Conservation (phyloP, 2,888 invertebrate species). For the Drosophila ezoana region DNA sequence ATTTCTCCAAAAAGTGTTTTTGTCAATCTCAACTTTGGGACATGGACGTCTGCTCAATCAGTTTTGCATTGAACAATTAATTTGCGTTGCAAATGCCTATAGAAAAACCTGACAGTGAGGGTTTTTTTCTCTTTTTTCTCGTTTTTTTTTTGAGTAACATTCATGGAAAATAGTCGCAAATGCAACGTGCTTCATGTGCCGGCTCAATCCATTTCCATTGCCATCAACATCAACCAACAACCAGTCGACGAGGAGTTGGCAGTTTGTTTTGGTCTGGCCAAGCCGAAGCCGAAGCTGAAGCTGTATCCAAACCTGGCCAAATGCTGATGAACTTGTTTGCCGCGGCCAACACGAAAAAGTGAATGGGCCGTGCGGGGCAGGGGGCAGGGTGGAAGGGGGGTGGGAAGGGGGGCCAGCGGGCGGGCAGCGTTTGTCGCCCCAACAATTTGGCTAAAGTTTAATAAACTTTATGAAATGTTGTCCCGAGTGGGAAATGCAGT, state of each 20-base stretch:
- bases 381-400: not conserved
- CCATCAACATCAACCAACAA: conserved; percentile 40
- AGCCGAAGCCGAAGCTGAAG: conserved; percentile 20
- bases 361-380: conserved; percentile 34
- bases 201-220: conserved; percentile 40
- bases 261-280: conserved; percentile 58
- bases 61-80: conserved; percentile 36
- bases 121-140: not conserved
- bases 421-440: conserved; percentile 51
- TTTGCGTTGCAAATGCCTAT: conserved; percentile 36
- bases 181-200: conserved; percentile 32
- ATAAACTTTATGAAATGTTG: conserved; percentile 81
- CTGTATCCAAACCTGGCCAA: conserved; percentile 49
- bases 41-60: conserved; percentile 13
- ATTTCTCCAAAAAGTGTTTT: conserved; percentile 4
- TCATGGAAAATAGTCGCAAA: conserved; percentile 49
- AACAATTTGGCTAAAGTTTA: conserved; percentile 80
- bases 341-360: conserved; percentile 64
- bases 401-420: not conserved
- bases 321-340: conserved; percentile 76
- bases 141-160: conserved; percentile 21
- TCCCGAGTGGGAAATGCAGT: conserved; percentile 78
- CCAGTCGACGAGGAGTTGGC: conserved; percentile 44
- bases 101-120: conserved; percentile 31
- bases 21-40: not conserved